These are phyloP conservation scores for Montipora efflorescens DNA, from an alignment of 64 coral and sea anemone species.

Conservation along the genomic window DNA sequence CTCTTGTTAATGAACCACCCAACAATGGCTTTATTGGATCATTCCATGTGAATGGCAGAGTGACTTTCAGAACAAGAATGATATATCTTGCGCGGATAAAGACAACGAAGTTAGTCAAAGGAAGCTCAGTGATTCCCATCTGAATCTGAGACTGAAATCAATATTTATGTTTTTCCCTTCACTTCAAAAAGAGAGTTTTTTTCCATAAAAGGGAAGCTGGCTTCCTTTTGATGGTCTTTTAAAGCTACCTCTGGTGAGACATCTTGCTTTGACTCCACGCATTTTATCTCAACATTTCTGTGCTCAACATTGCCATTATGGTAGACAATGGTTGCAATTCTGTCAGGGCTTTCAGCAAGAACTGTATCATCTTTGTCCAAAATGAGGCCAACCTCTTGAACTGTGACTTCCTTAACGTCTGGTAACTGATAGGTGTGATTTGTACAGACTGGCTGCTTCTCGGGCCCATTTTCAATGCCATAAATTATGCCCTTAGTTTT, in stretches of 20 bases:
- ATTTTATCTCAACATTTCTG: background rate
- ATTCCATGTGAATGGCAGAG: background rate
- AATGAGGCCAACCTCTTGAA: too few species aligned
- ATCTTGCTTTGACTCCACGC: background rate
- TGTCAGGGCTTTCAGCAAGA: too few species aligned
- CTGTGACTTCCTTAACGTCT: too few species aligned
- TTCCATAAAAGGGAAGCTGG: background rate
- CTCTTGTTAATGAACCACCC: too few species aligned
- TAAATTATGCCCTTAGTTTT: background rate
- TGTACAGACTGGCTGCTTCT: too few species aligned
- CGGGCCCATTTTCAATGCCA: too few species aligned
- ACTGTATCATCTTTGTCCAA: too few species aligned
- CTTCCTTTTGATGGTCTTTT: slow-evolving; percentile 13
- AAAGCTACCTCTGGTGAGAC: background rate
- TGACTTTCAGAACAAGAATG: slow-evolving; percentile 1
- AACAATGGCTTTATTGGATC: background rate
- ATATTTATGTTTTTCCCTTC: background rate
- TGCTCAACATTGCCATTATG: too few species aligned
- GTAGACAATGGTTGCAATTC: too few species aligned
- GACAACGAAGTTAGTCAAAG: background rate
- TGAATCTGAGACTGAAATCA: slow-evolving; percentile 24
- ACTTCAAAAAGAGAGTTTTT: background rate
- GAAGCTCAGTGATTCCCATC: background rate
- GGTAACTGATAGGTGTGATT: too few species aligned
- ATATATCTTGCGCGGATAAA: background rate